phyloP scores from a whole-genome alignment of 2,113 vertebrate species.

The Leptocoma aspasia region DNA sequence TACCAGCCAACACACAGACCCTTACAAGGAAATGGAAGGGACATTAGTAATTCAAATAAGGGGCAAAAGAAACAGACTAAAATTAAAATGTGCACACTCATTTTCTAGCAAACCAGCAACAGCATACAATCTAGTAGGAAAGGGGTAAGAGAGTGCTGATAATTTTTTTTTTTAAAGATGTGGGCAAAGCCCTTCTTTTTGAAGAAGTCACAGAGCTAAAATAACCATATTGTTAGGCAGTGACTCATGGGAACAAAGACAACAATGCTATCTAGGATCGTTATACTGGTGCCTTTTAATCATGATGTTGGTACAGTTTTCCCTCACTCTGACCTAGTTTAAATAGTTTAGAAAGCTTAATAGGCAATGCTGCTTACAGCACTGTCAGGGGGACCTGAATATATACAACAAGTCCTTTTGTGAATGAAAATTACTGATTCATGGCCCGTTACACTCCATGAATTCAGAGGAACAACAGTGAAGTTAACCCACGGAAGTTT shows the following conservation, averaged over 20 bases:
- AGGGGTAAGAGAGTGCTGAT: not conserved
- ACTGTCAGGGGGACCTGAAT: constrained; percentile 38
- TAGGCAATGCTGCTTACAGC: constrained; percentile 59
- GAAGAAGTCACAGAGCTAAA: constrained; percentile 60
- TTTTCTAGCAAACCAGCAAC: not conserved
- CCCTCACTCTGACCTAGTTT: constrained; percentile 67
- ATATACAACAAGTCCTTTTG: constrained; percentile 61
- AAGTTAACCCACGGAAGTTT: constrained; percentile 19
- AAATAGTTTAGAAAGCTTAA: constrained; percentile 57
- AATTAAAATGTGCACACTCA: constrained; percentile 11
- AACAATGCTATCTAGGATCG: constrained; percentile 55
- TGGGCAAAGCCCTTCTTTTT: constrained; percentile 31
- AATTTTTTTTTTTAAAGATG: not conserved
- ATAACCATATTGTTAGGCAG: constrained; percentile 73
- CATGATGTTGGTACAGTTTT: constrained; percentile 64
- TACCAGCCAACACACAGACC: not conserved
- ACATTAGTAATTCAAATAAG: constrained; percentile 64
- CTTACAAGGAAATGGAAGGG: not conserved
- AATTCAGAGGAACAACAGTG: constrained; percentile 34
- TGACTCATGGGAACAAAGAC: constrained; percentile 65
- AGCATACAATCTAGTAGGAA: not conserved
- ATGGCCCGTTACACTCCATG: constrained; percentile 53
- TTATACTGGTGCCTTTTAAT: constrained; percentile 65
- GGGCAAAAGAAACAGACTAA: constrained; percentile 21
- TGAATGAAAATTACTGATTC: constrained; percentile 61